These are phyloP conservation scores for Avahi laniger DNA, from an alignment of 2,797 vertebrate genomes.

Conservation along the genomic window DNA sequence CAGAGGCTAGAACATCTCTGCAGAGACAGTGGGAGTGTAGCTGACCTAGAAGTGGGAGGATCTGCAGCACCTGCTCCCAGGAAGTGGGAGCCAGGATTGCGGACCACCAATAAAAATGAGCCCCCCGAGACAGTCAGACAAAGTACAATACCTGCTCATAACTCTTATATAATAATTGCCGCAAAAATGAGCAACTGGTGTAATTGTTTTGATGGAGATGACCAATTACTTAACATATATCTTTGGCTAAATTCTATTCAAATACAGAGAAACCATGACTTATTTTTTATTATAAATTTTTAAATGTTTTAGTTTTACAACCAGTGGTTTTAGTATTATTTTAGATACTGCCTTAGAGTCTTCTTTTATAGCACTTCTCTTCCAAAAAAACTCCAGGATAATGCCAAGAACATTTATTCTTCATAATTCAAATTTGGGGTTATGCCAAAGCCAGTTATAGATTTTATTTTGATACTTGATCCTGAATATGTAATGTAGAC, in stretches of 20 bases:
- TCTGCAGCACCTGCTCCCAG: not conserved
- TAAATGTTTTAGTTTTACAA: constrained; percentile 29
- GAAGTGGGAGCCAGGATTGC: not conserved
- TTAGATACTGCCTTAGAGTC: not conserved
- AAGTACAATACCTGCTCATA: not conserved
- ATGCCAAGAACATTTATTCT: constrained; percentile 34
- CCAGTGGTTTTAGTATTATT: constrained; percentile 5
- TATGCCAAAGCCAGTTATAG: constrained; percentile 5
- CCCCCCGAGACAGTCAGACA: not conserved
- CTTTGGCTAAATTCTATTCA: constrained; percentile 35
- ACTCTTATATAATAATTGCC: not conserved
- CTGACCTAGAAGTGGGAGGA: not conserved
- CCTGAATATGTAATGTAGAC: not conserved
- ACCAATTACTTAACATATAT: not conserved
- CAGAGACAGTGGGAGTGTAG: not conserved
- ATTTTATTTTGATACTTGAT: constrained; percentile 42
- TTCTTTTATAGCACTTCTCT: constrained; percentile 14
- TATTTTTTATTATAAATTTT: constrained; percentile 18
- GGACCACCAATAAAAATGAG: not conserved
- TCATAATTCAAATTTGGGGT: not conserved
- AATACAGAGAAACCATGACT: not conserved
- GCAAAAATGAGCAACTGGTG: not conserved
- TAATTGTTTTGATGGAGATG: not conserved
- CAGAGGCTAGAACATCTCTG: not conserved
- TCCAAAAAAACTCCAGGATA: not conserved